Evolutionary conservation across 2,888 invertebrate genomes (phyloP).

Genomic region (Odontocolon sp.): DNA sequence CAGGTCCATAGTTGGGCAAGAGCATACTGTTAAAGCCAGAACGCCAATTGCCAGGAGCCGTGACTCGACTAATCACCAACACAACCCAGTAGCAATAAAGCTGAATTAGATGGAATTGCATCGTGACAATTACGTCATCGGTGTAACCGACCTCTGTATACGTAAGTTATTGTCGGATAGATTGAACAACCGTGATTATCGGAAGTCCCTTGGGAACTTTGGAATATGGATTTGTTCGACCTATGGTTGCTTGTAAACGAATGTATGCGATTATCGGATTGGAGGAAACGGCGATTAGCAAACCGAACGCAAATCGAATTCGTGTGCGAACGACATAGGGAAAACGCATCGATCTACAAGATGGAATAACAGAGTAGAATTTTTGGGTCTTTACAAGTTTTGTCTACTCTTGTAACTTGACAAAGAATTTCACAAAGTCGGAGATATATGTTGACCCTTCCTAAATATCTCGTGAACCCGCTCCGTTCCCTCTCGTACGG

Average conservation of each 20-base stretch:
- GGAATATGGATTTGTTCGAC: constrained; percentile 28
- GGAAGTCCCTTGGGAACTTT: constrained; percentile 9
- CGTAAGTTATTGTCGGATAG: constrained; percentile 30
- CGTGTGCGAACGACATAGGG: not conserved
- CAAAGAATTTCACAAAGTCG: no score
- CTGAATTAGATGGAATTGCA: constrained; percentile 28
- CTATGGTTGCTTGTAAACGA: constrained; percentile 13
- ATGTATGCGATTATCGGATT: constrained; percentile 41
- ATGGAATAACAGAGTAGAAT: no score
- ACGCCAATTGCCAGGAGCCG: constrained; percentile 34
- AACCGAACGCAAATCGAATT: not conserved
- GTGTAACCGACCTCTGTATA: constrained; percentile 12
- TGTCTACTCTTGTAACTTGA: no score
- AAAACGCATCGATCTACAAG: no score
- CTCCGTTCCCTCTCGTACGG: constrained; percentile 4
- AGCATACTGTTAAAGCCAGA: constrained; percentile 19
- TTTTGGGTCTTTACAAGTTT: no score
- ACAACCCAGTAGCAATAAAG: constrained; percentile 21
- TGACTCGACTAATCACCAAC: constrained; percentile 22
- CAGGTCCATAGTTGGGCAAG: not conserved
- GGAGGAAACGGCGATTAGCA: constrained; percentile 28
- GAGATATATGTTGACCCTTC: not conserved
- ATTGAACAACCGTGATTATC: constrained; percentile 33
- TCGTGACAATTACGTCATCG: constrained; percentile 38
- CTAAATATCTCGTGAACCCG: constrained; percentile 6